Evolutionary conservation across 2,113 vertebrate species (phyloP).

Genomic region (Nothoprocta perdicaria): DNA sequence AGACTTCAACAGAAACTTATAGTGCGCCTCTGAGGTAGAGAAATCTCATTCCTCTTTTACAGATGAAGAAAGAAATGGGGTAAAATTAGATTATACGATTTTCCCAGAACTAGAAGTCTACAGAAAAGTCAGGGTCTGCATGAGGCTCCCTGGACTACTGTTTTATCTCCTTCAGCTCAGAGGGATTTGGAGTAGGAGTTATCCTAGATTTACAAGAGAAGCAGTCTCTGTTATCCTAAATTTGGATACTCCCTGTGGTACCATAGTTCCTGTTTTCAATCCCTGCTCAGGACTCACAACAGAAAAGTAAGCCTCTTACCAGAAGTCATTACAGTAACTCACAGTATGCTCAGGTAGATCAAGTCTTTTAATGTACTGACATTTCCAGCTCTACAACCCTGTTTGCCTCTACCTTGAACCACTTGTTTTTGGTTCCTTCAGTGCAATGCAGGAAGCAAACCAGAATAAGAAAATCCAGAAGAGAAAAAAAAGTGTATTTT

Average conservation of each 20-base stretch:
- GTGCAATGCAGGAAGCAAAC: neutral
- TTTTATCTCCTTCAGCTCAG: slow-evolving; percentile 41
- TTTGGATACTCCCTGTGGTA: neutral
- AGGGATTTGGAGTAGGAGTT: slow-evolving; percentile 35
- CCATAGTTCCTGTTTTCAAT: neutral
- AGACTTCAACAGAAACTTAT: neutral
- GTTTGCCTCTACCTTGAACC: neutral
- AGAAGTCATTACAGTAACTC: neutral
- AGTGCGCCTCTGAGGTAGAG: neutral
- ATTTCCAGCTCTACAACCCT: neutral
- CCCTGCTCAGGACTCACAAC: neutral
- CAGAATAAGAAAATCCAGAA: neutral
- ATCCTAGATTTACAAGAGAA: slow-evolving; percentile 39
- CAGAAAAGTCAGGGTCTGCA: neutral
- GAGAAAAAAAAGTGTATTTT: neutral
- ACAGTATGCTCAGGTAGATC: neutral
- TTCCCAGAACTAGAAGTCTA: slow-evolving; percentile 18
- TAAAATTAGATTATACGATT: slow-evolving; percentile 27
- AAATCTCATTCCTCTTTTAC: slow-evolving; percentile 3
- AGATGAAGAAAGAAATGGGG: neutral
- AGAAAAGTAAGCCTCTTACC: neutral
- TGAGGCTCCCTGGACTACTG: neutral
- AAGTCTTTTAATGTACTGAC: neutral
- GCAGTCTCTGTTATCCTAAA: slow-evolving; percentile 21
- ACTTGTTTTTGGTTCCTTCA: neutral